Evolutionary conservation across 2,888 invertebrate genomes (phyloP), one percentile per base, ranked within the genome.

Genomic region (Ennomos fuscantarius): DNA sequence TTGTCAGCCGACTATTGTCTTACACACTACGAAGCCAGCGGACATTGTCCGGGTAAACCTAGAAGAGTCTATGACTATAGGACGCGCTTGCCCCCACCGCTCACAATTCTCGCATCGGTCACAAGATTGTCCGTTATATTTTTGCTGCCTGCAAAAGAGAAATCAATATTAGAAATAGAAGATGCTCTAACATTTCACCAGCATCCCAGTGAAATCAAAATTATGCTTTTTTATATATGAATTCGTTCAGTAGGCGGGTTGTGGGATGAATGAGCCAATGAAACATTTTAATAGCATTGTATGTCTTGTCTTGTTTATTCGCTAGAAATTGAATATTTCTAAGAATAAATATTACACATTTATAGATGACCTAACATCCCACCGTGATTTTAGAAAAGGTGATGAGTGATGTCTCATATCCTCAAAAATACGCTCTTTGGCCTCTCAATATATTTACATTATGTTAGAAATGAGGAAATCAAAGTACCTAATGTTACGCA

Each of bases 91-190:
- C 79, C 81, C 65, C 77, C 68, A 61, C 77, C 81, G 70, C 72
- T 73, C 55, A 72, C 75, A 66, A 78, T 79, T 76, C 81, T 84
- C 58, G 76, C 78, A 60, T 75, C 81, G 73, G 79, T 79, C 78
- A 87, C 87, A 79, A 80, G 86, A 84, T 85, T 88, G 82, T 89
- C 83, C 78, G 91, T 90, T 68, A 87, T 75, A 74, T 87, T 91
- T 83, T 84, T 87, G 75, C 72, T 78, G 62, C 83, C 90, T 90
- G 84, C 34, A 85, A 82, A 64, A 60, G 70, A 68, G 69, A 55
- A 52, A 51, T 24, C 13, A 32, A 1, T 6, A 35, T 13, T 40
- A 36, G 34, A 32, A 12, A 49, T 2, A 6, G 8, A 36, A 36
- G 9, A 40, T 15, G 37, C 12, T 39, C 13, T 13, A 3, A 24